phyloP scores from a whole-genome alignment of 2,888 invertebrate species.

The Cheilosia variabilis region DNA sequence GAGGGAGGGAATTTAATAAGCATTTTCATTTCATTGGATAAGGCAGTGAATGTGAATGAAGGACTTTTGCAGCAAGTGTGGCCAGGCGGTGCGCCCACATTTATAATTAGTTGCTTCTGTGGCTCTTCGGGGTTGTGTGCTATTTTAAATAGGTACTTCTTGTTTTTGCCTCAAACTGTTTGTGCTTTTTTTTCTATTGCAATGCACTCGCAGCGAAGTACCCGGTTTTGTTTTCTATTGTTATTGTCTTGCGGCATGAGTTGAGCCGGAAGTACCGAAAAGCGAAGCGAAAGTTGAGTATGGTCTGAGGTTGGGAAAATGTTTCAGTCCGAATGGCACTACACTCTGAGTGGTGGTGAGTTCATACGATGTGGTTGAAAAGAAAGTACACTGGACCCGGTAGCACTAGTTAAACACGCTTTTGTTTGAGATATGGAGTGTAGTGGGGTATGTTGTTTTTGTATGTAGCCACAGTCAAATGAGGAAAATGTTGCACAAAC shows the following conservation, averaged over 20 bases:
- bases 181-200: slow-evolving; percentile 29
- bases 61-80: slow-evolving; percentile 40
- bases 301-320: background rate
- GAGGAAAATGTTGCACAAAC: too few species aligned
- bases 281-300: background rate
- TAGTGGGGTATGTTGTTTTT: too few species aligned
- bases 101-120: slow-evolving; percentile 50
- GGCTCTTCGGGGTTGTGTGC: slow-evolving; percentile 17
- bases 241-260: slow-evolving; percentile 65
- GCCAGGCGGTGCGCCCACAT: background rate
- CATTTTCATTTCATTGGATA: slow-evolving; percentile 71
- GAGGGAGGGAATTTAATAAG: slow-evolving; percentile 60
- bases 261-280: slow-evolving; percentile 35
- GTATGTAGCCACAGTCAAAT: too few species aligned
- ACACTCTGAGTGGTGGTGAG: background rate
- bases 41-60: slow-evolving; percentile 42
- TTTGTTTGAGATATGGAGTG: background rate
- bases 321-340: slow-evolving; percentile 7
- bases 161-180: background rate
- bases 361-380: background rate
- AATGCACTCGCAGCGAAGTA: slow-evolving; percentile 51
- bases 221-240: slow-evolving; percentile 50
- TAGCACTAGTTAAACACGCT: too few species aligned
- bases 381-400: background rate
- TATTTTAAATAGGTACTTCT: slow-evolving; percentile 22